These are phyloP conservation scores for Taurulus bubalis DNA, from an alignment of 2,113 vertebrate genomes.

Conservation along the genomic window DNA sequence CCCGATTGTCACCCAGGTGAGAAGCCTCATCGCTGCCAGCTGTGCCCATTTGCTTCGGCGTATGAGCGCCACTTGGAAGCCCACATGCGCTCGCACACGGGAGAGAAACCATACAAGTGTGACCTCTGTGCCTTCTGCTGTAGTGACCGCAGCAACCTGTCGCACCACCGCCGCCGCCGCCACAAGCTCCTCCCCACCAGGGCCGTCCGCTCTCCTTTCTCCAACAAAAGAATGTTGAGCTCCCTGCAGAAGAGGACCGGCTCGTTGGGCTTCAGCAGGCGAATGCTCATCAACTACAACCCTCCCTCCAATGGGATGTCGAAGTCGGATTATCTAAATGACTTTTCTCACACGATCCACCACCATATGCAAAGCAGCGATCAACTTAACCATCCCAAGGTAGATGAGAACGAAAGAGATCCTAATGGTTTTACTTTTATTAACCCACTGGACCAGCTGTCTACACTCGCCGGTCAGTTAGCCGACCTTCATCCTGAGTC, in stretches of 20 bases:
- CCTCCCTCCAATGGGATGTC: slow-evolving; percentile 90
- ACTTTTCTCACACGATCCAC: slow-evolving; percentile 89
- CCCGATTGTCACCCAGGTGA: slow-evolving; percentile 84
- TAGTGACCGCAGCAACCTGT: slow-evolving; percentile 97
- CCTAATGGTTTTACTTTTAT: slow-evolving; percentile 88
- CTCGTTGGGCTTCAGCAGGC: slow-evolving; percentile 89
- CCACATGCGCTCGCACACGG: slow-evolving; percentile 98
- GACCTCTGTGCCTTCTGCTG: slow-evolving; percentile 97
- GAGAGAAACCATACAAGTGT: slow-evolving; percentile 98
- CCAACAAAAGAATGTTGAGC: slow-evolving; percentile 93
- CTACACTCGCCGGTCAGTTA: slow-evolving; percentile 92
- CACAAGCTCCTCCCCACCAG: slow-evolving; percentile 96
- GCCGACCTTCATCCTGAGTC: slow-evolving; percentile 88
- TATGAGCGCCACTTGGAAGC: slow-evolving; percentile 98
- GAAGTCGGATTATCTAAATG: slow-evolving; percentile 91
- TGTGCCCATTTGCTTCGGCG: slow-evolving; percentile 97
- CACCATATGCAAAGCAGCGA: slow-evolving; percentile 85
- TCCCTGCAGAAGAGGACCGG: slow-evolving; percentile 93
- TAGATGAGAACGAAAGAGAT: slow-evolving; percentile 69
- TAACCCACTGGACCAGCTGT: slow-evolving; percentile 95
- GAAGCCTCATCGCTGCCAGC: slow-evolving; percentile 96
- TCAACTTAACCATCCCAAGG: slow-evolving; percentile 80
- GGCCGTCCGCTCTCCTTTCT: slow-evolving; percentile 87
- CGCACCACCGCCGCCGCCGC: slow-evolving; percentile 95
- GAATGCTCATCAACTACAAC: slow-evolving; percentile 90